phyloP scores from a whole-genome alignment of 2,888 invertebrate species.

The Dysmachus trigonus region DNA sequence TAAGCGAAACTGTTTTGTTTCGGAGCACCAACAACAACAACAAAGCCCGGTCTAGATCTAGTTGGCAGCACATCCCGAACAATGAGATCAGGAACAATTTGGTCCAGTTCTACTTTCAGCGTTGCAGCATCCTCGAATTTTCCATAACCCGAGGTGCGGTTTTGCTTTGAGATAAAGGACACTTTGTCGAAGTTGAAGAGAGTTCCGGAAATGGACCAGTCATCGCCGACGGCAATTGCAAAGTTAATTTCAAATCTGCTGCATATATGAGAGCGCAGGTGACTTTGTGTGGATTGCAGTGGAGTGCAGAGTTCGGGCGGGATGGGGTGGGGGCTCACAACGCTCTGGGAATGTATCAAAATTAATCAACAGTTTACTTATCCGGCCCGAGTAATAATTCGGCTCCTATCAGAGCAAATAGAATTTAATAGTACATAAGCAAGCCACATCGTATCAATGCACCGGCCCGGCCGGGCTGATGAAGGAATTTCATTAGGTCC shows the following conservation, averaged over 20 bases:
- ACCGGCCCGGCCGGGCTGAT: not conserved
- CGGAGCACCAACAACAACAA: too few relatives aligned
- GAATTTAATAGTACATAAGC: conserved; percentile 23
- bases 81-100: not conserved
- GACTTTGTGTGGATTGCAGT: not conserved
- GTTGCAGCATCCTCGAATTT: not conserved
- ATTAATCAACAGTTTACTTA: conserved; percentile 29
- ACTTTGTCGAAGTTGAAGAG: not conserved
- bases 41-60: too few relatives aligned
- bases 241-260: not conserved
- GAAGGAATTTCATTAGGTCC: conserved; percentile 39
- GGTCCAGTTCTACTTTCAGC: not conserved
- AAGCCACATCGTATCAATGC: conserved; percentile 33
- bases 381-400: conserved; percentile 4
- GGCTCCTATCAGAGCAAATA: conserved; percentile 29
- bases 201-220: not conserved
- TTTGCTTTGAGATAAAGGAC: not conserved
- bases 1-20: not conserved
- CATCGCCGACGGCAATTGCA: not conserved
- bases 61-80: not conserved
- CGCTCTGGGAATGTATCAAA: not conserved
- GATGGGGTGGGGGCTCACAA: not conserved
- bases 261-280: not conserved
- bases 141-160: not conserved
- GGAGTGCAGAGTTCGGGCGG: not conserved